These are phyloP conservation scores for Forbesichthys agassizii DNA, from an alignment of 2,113 vertebrate genomes.

Conservation along the genomic window DNA sequence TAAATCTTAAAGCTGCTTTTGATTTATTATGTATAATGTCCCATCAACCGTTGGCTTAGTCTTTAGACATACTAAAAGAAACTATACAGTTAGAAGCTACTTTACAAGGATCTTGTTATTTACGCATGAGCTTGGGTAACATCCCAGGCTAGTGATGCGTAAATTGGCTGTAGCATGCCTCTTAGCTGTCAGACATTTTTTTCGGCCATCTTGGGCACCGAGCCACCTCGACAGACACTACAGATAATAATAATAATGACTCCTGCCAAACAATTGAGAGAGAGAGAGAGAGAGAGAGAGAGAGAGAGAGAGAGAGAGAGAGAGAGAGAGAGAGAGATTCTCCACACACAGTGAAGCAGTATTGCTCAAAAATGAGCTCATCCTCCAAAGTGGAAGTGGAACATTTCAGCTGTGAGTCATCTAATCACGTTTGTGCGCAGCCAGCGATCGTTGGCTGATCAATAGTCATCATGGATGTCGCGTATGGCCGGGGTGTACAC, in stretches of 20 bases:
- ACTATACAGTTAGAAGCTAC: conserved; percentile 45
- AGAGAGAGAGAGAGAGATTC: conserved; percentile 30
- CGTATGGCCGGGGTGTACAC: conserved; percentile 60
- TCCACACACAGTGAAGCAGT: conserved; percentile 24
- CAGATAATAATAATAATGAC: no score
- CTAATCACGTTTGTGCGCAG: conserved; percentile 66
- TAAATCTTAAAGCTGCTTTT: conserved; percentile 69
- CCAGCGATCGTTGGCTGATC: conserved; percentile 69
- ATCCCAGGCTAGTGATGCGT: no score
- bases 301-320: conserved; percentile 32
- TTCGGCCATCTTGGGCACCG: no score
- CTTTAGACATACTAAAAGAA: conserved; percentile 62
- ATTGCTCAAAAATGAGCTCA: conserved; percentile 68
- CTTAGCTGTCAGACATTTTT: no score
- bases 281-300: conserved; percentile 6
- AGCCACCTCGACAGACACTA: no score
- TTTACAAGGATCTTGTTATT: conserved; percentile 57
- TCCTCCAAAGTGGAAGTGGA: conserved; percentile 73
- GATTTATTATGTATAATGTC: conserved; percentile 76
- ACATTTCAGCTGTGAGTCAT: conserved; percentile 68
- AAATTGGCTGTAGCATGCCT: no score
- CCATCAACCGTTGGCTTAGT: conserved; percentile 70
- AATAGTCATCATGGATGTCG: conserved; percentile 73
- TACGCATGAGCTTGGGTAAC: conserved; percentile 13
- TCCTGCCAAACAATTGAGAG: neutral